Evolutionary conservation across 1,140 invertebrate species (phyloP).

Genomic region (Sesamia nonagrioides): DNA sequence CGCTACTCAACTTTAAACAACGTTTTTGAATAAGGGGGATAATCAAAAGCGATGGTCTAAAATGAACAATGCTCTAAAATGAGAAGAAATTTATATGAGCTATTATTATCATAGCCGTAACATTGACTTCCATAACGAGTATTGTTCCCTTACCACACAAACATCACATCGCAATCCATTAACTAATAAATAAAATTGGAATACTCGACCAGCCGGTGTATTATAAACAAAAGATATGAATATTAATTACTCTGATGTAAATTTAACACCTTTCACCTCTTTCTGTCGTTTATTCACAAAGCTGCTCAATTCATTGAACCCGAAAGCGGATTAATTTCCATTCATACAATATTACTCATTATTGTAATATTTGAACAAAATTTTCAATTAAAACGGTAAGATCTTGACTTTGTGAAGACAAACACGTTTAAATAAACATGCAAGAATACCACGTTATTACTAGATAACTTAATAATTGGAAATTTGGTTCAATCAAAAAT

Average conservation of each 20-base stretch:
- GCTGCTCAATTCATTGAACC: conserved; percentile 39
- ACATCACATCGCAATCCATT: conserved; percentile 1
- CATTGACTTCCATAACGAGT: not conserved
- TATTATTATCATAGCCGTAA: not conserved
- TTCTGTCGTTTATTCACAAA: conserved; percentile 50
- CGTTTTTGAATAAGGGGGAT: no score
- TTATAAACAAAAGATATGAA: conserved; percentile 36
- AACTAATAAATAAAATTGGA: conserved; percentile 29
- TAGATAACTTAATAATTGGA: not conserved
- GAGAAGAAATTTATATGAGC: no score
- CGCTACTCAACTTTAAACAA: no score
- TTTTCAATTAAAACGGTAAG: conserved; percentile 13
- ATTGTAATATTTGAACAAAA: conserved; percentile 28
- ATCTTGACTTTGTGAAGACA: not conserved
- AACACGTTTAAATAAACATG: conserved; percentile 6
- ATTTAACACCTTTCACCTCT: conserved; percentile 51
- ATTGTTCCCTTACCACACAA: not conserved
- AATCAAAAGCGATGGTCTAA: no score
- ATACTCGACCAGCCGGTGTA: conserved; percentile 26
- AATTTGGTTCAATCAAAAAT: no score
- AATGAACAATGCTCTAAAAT: no score
- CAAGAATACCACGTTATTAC: not conserved
- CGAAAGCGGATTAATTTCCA: conserved; percentile 48
- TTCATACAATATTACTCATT: conserved; percentile 31
- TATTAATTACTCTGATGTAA: conserved; percentile 49